Base-by-base conservation (phyloP, 2,888 invertebrate genomes). In the Hecatera dysodea region DNA sequence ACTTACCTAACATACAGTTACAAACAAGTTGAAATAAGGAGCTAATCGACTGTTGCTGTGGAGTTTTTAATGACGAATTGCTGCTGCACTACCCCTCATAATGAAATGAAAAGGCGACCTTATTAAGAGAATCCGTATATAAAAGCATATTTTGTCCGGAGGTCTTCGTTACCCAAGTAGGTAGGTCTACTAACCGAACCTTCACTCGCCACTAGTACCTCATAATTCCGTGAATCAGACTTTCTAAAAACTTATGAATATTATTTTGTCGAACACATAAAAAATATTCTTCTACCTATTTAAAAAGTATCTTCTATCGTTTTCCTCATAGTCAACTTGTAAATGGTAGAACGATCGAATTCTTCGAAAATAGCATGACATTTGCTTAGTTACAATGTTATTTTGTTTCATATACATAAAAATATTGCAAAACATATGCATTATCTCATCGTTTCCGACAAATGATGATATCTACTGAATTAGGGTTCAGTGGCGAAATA, bases 371-470 rank as follows among this genome's bases (percentile, higher is more conserved):
- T 9, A 48, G 24, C 2, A 42, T 48, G 55, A 22, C 48, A 68
- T 12, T 39, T 19, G 42, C 15, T 11, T 46, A 15, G 17, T 36
- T 15, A 48, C 11, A 39, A 15, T 29, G n/a, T 33, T 39, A 29
- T 42, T 78, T 57, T 62, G 60, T 53, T 57, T 64, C 52, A 66
- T 67, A 59, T 72, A 63, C 53, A 72, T 61, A 42, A 63, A 68
- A 81, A 77, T 70, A 79, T 85, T 81, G 77, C 88, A 88, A 90
- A 89, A 88, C 85, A 87, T 82, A n/a, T 64, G 81, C 79, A 89
- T 92, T 92, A 92, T 91, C 91, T 91, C 90, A 89, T 83, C 76
- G 81, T 75, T 88, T 88, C 87, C 86, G 85, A 87, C 83, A 61
- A 76, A 82, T 87, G 89, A 88, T 88, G 87, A 87, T 89, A 90